Percentiles rank a stretch among this genome's conserved stretches.
These are phyloP conservation scores for Toxotes lorentzi DNA, from an alignment of 2,797 vertebrate genomes.

Conservation along the genomic window DNA sequence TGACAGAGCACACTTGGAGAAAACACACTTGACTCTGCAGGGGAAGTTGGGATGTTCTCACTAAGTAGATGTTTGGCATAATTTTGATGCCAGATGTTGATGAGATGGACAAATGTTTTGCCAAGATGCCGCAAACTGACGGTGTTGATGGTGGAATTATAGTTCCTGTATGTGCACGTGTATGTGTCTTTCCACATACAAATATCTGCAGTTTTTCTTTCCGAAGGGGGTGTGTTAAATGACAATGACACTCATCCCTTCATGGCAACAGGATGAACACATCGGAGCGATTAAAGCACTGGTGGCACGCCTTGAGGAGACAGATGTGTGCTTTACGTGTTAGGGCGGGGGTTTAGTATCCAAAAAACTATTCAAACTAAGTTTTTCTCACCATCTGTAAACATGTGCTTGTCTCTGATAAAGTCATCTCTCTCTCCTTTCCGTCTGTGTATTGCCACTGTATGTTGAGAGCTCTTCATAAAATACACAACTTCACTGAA, in stretches of 20 bases:
- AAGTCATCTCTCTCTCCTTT: not conserved
- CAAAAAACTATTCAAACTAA: constrained; percentile 54
- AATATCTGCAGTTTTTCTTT: constrained; percentile 37
- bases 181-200: constrained; percentile 15
- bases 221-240: constrained; percentile 74
- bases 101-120: constrained; percentile 60
- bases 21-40: constrained; percentile 2
- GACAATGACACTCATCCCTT: constrained; percentile 81
- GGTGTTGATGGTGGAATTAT: constrained; percentile 27
- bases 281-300: constrained; percentile 71
- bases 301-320: constrained; percentile 72
- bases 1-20: constrained; percentile 27
- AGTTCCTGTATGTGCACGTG: constrained; percentile 10
- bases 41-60: constrained; percentile 39
- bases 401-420: constrained; percentile 60
- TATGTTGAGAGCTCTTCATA: not conserved
- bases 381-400: constrained; percentile 53
- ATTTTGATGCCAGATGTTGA: constrained; percentile 53
- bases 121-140: constrained; percentile 58
- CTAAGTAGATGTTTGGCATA: constrained; percentile 32
- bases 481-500: constrained; percentile 5
- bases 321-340: constrained; percentile 48
- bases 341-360: constrained; percentile 41
- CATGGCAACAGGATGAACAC: constrained; percentile 66
- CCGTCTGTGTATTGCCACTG: not conserved